A percentile compares a stretch with the other conserved stretches of the same genome.
phyloP scores from a whole-genome alignment of 2,113 vertebrate genomes.

The Chaetura pelagica region DNA sequence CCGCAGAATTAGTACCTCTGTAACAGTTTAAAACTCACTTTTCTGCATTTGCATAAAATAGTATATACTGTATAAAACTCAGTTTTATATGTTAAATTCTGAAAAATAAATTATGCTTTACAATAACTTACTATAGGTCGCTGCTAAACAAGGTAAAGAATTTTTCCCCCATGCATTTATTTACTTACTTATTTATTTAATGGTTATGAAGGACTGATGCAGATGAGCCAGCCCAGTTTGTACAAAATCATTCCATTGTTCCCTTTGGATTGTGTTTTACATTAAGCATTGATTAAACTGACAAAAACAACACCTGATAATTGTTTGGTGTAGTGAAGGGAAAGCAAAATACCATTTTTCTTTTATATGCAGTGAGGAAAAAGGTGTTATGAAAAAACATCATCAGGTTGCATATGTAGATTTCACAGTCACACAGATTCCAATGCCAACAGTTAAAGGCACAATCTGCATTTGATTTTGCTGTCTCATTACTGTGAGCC shows the following conservation, averaged over 20 bases:
- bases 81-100: background rate
- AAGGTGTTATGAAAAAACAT: background rate
- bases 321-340: background rate
- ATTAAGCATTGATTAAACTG: background rate
- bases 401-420: background rate
- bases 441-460: background rate
- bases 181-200: background rate
- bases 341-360: background rate
- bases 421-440: background rate
- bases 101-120: background rate
- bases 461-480: slow-evolving; percentile 26
- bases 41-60: background rate
- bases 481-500: background rate
- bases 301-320: background rate
- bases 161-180: too few species aligned
- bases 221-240: background rate
- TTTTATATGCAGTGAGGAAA: background rate
- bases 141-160: background rate
- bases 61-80: background rate
- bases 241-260: background rate
- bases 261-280: background rate
- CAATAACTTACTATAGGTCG: background rate
- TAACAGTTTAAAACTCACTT: background rate
- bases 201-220: background rate
- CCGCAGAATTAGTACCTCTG: background rate